These are phyloP conservation scores for Drosophila willistoni DNA, from an alignment of 1,140 invertebrate genomes.

Conservation along the genomic window DNA sequence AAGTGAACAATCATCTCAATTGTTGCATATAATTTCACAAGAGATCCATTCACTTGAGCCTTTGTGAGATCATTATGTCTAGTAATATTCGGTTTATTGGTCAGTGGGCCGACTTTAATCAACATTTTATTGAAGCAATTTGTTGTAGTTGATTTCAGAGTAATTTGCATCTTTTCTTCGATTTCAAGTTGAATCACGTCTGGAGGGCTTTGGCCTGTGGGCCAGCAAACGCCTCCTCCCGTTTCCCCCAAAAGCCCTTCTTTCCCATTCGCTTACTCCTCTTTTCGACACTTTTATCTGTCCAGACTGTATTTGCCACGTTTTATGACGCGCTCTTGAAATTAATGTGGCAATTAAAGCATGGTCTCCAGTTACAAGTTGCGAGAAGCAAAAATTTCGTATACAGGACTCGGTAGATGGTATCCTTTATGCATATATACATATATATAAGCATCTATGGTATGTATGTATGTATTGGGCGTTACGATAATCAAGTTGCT, in stretches of 20 bases:
- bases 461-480: conserved; percentile 7
- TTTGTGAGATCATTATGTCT: no score
- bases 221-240: no score
- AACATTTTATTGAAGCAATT: background rate
- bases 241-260: no score
- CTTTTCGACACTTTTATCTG: conserved; percentile 22
- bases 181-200: conserved; percentile 7
- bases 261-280: background rate
- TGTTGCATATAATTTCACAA: no score
- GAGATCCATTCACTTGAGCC: no score
- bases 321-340: conserved; percentile 42
- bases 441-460: no score
- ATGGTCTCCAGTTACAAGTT: conserved; percentile 30
- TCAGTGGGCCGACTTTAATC: background rate
- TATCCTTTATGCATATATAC: background rate
- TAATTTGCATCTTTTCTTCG: conserved; percentile 5
- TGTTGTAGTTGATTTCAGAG: background rate
- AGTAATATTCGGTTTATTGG: no score
- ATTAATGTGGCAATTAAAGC: conserved; percentile 66
- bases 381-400: background rate
- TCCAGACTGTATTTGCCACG: conserved; percentile 18
- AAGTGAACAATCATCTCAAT: no score
- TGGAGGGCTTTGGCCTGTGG: background rate
- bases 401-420: background rate
- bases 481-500: conserved; percentile 70